Evolutionary conservation across 1,140 invertebrate species (phyloP).

Genomic region (Mizuhopecten yessoensis): DNA sequence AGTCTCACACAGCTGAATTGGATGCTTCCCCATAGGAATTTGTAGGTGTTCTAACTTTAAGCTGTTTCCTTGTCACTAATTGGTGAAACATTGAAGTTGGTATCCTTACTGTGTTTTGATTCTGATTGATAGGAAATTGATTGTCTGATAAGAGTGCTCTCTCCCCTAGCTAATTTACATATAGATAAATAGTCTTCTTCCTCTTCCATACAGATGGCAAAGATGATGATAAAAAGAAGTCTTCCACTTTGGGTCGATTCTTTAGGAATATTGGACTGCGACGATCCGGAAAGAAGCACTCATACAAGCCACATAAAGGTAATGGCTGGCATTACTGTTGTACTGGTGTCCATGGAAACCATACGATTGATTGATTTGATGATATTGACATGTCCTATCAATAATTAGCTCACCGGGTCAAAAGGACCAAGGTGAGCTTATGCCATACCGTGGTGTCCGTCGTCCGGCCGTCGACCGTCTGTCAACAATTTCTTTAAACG

Average conservation of each 20-base stretch:
- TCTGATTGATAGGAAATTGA: constrained; percentile 12
- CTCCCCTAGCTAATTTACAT: neutral
- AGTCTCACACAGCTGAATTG: no score
- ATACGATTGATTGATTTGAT: neutral
- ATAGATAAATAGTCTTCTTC: neutral
- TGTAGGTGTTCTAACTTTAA: neutral
- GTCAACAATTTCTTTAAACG: no score
- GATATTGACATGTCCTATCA: neutral
- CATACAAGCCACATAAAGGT: constrained; percentile 80
- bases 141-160: neutral
- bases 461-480: no score
- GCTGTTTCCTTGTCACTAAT: neutral
- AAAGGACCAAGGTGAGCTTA: neutral
- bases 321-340: neutral
- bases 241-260: constrained; percentile 74
- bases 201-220: constrained; percentile 54
- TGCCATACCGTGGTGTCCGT: no score
- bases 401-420: neutral
- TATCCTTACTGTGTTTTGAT: neutral
- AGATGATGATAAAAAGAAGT: constrained; percentile 75
- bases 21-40: neutral
- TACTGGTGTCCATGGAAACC: neutral
- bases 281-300: constrained; percentile 74
- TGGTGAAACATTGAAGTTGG: neutral
- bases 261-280: constrained; percentile 78